phyloP scores from a whole-genome alignment of 2,797 vertebrate species.

The Novumbra hubbsi region DNA sequence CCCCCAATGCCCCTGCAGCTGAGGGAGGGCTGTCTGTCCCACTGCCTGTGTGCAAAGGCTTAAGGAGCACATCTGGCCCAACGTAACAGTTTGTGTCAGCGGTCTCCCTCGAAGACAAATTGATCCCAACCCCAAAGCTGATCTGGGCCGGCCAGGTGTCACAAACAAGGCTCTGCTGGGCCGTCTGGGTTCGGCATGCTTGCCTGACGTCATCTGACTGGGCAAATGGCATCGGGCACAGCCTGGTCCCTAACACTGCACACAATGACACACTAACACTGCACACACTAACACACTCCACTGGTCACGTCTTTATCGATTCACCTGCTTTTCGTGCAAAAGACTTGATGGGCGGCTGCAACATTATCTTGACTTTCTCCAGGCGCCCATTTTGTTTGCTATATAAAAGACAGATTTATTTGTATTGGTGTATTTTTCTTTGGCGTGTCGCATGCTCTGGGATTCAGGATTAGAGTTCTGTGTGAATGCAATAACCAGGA shows the following conservation, averaged over 20 bases:
- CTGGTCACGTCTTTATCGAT: slow-evolving; percentile 13
- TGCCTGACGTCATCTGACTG: slow-evolving; percentile 21
- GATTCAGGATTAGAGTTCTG: slow-evolving; percentile 25
- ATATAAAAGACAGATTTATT: not conserved
- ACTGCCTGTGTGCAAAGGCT: slow-evolving; percentile 52
- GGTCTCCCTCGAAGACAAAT: slow-evolving; percentile 53
- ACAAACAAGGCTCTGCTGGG: slow-evolving; percentile 21
- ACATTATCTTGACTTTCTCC: not conserved
- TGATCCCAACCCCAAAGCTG: slow-evolving; percentile 45
- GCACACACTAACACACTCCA: slow-evolving; percentile 29
- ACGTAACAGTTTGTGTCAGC: slow-evolving; percentile 59
- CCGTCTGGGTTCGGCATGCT: slow-evolving; percentile 37
- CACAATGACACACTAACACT: no score
- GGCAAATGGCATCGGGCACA: slow-evolving; percentile 3
- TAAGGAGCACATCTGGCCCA: slow-evolving; percentile 67
- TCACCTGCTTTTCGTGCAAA: slow-evolving; percentile 8
- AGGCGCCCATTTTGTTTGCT: not conserved
- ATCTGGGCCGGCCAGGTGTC: slow-evolving; percentile 27
- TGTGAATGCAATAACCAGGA: slow-evolving; percentile 22
- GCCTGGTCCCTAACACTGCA: slow-evolving; percentile 17
- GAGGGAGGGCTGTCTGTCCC: slow-evolving; percentile 40
- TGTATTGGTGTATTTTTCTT: not conserved
- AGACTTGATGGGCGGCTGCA: not conserved
- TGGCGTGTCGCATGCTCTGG: slow-evolving; percentile 1
- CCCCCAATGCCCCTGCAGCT: slow-evolving; percentile 45